Conservation (phyloP, 2,113 vertebrate species). For the Tapirus terrestris region DNA sequence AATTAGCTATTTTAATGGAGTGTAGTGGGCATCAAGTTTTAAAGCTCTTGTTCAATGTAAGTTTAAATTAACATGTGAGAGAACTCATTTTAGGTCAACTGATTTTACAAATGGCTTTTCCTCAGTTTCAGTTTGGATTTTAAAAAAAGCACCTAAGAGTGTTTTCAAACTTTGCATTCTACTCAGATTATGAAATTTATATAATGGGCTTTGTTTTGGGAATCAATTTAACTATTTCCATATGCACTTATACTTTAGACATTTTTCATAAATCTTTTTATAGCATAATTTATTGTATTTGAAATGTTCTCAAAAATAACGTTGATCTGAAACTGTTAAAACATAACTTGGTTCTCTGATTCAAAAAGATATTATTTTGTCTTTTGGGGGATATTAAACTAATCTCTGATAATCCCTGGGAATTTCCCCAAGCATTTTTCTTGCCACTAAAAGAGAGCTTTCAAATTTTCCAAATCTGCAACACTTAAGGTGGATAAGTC, state of each 20-base stretch:
- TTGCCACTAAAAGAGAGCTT: not conserved
- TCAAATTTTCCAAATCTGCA: not conserved
- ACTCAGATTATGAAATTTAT: not conserved
- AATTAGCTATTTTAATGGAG: not conserved
- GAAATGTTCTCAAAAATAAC: not conserved
- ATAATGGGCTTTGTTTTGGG: not conserved
- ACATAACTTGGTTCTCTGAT: not conserved
- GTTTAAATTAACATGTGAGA: not conserved
- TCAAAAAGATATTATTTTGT: not conserved
- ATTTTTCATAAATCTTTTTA: not conserved
- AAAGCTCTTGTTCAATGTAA: not conserved
- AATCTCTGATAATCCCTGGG: not conserved
- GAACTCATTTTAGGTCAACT: not conserved
- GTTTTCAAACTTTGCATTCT: not conserved
- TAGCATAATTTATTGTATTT: not conserved
- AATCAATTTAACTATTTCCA: not conserved
- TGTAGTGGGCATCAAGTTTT: not conserved
- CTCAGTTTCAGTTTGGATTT: not conserved
- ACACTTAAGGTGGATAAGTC: constrained; percentile 8
- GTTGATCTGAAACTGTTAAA: not conserved
- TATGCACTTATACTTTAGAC: not conserved
- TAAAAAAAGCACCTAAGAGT: not conserved
- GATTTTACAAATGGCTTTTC: not conserved
- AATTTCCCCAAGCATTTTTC: not conserved
- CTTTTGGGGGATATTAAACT: not conserved